Evolutionary conservation across 1,140 invertebrate genomes (phyloP).

Genomic region (Phenacoccus solenopsis): DNA sequence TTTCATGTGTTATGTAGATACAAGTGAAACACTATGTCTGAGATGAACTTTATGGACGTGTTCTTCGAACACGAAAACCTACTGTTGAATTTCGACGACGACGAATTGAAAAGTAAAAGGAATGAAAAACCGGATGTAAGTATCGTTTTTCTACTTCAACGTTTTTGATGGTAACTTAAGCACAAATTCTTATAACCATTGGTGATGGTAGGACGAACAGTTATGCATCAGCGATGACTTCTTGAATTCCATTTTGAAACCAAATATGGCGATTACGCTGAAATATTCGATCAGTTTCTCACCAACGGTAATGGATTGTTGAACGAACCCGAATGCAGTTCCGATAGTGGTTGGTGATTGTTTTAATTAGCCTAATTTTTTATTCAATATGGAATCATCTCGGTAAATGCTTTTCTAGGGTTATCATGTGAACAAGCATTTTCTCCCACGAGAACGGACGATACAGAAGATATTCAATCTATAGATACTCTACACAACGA

Average conservation of each 20-base stretch:
- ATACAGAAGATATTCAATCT: neutral
- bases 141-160: neutral
- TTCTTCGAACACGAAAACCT: neutral
- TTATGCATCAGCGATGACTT: neutral
- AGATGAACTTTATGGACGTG: neutral
- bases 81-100: neutral
- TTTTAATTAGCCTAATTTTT: neutral
- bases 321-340: neutral
- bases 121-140: neutral
- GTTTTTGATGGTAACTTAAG: neutral
- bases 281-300: neutral
- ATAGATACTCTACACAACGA: neutral
- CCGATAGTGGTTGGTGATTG: neutral
- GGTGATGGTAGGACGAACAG: neutral
- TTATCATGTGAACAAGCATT: conserved; percentile 25
- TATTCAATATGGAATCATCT: neutral
- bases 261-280: neutral
- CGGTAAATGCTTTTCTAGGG: conserved; percentile 19
- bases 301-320: neutral
- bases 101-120: neutral
- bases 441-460: conserved; percentile 23
- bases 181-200: neutral
- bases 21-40: neutral
- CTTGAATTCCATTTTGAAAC: neutral
- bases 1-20: neutral